Percentiles rank a stretch among this genome's conserved stretches.
Evolutionary conservation across 2,113 vertebrate species (phyloP).

Genomic region (Limanda limanda): DNA sequence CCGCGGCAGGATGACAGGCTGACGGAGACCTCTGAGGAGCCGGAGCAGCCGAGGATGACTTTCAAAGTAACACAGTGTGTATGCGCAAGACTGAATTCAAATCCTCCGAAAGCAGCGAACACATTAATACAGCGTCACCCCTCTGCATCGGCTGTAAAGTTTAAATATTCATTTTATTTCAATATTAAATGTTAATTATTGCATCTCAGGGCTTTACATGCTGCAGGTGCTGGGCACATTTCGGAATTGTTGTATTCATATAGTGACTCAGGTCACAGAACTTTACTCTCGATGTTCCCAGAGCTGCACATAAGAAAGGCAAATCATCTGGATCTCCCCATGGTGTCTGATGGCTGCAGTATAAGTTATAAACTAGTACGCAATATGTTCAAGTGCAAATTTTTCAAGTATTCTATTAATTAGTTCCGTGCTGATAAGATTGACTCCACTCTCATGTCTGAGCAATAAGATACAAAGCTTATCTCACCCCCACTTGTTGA

Average conservation of each 20-base stretch:
- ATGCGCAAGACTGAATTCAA: not conserved
- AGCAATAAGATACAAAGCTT: too few species aligned
- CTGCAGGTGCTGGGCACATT: not conserved
- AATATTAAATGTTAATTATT: not conserved
- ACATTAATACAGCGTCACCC: not conserved
- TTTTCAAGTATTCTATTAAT: too few species aligned
- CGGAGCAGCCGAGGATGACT: constrained; percentile 32
- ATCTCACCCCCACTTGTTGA: too few species aligned
- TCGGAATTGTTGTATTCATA: not conserved
- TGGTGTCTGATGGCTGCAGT: not conserved
- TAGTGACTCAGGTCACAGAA: not conserved
- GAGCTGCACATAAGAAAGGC: not conserved
- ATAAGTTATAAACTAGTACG: not conserved
- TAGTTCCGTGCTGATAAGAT: too few species aligned
- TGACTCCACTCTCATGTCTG: too few species aligned
- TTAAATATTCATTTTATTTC: not conserved
- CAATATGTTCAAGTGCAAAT: too few species aligned
- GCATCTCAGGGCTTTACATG: not conserved
- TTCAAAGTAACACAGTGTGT: constrained; percentile 30
- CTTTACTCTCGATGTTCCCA: not conserved
- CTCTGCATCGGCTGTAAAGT: not conserved
- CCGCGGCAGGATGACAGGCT: constrained; percentile 34
- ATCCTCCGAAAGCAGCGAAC: not conserved
- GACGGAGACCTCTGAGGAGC: constrained; percentile 41
- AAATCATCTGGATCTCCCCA: not conserved